These are phyloP conservation scores for Euzetes globulus DNA, from an alignment of 2,888 invertebrate genomes.

Conservation along the genomic window DNA sequence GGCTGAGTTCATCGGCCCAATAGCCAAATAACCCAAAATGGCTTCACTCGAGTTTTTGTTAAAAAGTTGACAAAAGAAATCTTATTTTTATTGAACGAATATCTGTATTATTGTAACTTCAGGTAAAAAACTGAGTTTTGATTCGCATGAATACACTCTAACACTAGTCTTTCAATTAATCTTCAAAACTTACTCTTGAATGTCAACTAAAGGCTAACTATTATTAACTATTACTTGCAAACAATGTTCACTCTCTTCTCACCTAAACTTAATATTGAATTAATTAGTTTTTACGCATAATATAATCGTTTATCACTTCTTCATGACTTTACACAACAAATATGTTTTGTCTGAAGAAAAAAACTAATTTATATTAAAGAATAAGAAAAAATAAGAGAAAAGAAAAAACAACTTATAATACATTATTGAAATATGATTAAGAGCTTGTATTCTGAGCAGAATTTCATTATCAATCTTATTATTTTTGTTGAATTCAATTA, in stretches of 20 bases:
- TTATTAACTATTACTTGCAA: not conserved
- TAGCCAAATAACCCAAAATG: conserved; percentile 29
- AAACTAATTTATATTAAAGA: not conserved
- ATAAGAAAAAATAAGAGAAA: not conserved
- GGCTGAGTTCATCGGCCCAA: conserved; percentile 12
- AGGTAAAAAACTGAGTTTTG: conserved; percentile 16
- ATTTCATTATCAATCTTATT: conserved; percentile 17
- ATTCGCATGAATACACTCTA: conserved; percentile 8
- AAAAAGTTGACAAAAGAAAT: conserved; percentile 15
- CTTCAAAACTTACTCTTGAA: not conserved
- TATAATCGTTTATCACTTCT: conserved; percentile 24
- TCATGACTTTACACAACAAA: not conserved
- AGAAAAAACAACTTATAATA: not conserved
- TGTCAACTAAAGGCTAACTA: not conserved
- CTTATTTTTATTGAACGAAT: conserved; percentile 5
- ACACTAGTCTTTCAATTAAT: not conserved
- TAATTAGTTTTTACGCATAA: conserved; percentile 21
- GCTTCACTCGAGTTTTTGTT: not conserved
- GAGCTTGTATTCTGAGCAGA: not conserved
- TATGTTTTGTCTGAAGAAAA: not conserved
- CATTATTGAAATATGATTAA: conserved; percentile 23
- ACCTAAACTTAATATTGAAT: conserved; percentile 15
- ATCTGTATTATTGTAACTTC: not conserved
- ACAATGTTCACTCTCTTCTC: conserved; percentile 10
- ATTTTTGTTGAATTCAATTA: conserved; percentile 6